Evolutionary conservation across 2,888 invertebrate species (phyloP).

Genomic region (Keiferia lycopersicella): DNA sequence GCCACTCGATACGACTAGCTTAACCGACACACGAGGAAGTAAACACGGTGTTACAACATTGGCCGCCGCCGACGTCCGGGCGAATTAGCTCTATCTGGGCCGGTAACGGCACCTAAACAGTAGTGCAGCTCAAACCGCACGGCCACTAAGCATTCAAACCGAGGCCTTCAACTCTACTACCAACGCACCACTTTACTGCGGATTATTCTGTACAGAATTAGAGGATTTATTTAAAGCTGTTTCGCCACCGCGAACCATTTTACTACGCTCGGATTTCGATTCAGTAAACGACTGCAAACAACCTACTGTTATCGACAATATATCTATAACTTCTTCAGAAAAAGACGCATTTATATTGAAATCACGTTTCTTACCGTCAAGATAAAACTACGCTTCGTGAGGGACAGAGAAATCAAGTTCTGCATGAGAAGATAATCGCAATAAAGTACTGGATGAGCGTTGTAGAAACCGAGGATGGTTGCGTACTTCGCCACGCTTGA

Average conservation of each 20-base stretch:
- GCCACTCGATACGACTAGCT: constrained; percentile 23
- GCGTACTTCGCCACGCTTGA: constrained; percentile 67
- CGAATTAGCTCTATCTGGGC: constrained; percentile 64
- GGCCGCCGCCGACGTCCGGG: constrained; percentile 52
- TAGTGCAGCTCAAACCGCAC: constrained; percentile 49
- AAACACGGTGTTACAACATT: constrained; percentile 48
- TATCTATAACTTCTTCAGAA: neutral
- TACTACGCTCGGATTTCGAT: neutral
- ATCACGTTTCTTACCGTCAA: neutral
- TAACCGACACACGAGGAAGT: constrained; percentile 41
- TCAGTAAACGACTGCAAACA: neutral
- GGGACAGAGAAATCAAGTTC: constrained; percentile 29
- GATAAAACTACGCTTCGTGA: neutral
- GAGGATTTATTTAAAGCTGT: neutral
- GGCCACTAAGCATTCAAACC: constrained; percentile 54
- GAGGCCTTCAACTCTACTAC: constrained; percentile 50
- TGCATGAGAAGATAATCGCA: constrained; percentile 41
- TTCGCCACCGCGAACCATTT: neutral
- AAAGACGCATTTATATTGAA: neutral
- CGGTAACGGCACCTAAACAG: constrained; percentile 69
- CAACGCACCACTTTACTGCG: constrained; percentile 9
- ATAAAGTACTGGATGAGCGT: constrained; percentile 47
- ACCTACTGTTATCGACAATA: neutral
- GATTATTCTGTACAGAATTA: constrained; percentile 20
- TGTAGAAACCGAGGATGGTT: constrained; percentile 65